These are phyloP conservation scores for Notolepis coatsorum DNA, from an alignment of 2,797 vertebrate species.

Conservation along the genomic window DNA sequence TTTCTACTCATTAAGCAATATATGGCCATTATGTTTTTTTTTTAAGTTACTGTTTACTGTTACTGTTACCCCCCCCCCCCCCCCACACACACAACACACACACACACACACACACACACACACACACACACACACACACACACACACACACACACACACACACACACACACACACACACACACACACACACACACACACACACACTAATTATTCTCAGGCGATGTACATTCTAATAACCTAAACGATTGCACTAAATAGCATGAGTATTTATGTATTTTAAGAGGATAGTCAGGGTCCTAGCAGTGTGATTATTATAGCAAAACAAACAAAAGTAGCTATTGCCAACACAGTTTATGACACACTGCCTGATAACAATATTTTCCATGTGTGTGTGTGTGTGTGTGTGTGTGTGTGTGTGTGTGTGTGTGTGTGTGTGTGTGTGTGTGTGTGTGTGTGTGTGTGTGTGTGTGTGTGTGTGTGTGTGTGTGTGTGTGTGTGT, in stretches of 20 bases:
- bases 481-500: not conserved
- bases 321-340: not conserved
- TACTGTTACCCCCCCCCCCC: conserved; percentile 27
- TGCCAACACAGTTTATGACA: not conserved
- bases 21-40: conserved; percentile 42
- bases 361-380: not conserved
- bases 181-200: too few relatives aligned
- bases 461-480: not conserved
- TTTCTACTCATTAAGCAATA: conserved; percentile 49
- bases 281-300: conserved; percentile 7
- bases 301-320: conserved; percentile 19
- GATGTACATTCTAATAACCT: conserved; percentile 65
- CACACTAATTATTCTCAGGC: conserved; percentile 32
- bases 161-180: too few relatives aligned
- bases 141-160: too few relatives aligned
- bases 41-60: conserved; percentile 49
- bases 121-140: too few relatives aligned
- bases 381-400: not conserved
- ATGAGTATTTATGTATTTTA: conserved; percentile 43
- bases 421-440: too few relatives aligned
- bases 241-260: conserved; percentile 47
- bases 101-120: too few relatives aligned
- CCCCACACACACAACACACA: too few relatives aligned
- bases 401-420: not conserved
- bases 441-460: not conserved